A percentile compares a stretch with the other conserved stretches of the same genome.
Conservation (phyloP, 2,888 invertebrate species). For the Amphimallon solstitiale region DNA sequence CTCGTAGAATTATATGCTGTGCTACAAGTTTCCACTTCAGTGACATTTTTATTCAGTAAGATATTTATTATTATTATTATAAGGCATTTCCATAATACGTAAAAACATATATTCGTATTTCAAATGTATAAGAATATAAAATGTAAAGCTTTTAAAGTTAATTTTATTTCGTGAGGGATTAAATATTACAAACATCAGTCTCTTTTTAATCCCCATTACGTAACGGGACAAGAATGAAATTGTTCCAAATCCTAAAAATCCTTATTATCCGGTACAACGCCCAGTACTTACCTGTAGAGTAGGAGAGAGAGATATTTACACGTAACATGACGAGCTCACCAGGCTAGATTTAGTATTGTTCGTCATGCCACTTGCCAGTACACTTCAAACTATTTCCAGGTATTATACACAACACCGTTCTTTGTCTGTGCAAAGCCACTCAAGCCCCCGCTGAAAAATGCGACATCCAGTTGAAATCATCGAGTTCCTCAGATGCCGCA, state of each 20-base stretch:
- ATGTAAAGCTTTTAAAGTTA: neutral
- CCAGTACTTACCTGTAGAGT: too few species aligned
- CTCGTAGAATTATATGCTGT: too few species aligned
- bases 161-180: neutral
- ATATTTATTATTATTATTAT: too few species aligned
- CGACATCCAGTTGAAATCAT: slow-evolving; percentile 26
- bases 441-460: slow-evolving; percentile 10
- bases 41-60: too few species aligned
- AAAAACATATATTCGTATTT: too few species aligned
- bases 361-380: neutral
- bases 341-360: neutral
- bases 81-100: too few species aligned
- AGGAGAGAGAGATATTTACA: too few species aligned
- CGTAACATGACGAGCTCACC: too few species aligned
- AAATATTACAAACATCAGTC: neutral
- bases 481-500: slow-evolving; percentile 28
- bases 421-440: slow-evolving; percentile 30
- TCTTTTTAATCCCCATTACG: neutral
- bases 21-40: too few species aligned
- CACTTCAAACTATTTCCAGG: slow-evolving; percentile 21
- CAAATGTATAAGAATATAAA: neutral
- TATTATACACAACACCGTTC: slow-evolving; percentile 24
- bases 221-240: neutral
- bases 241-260: too few species aligned
- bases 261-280: too few species aligned